Evolutionary conservation across 2,113 vertebrate genomes (phyloP), one percentile per base, ranked within the genome.

Genomic region (Elachura formosa): DNA sequence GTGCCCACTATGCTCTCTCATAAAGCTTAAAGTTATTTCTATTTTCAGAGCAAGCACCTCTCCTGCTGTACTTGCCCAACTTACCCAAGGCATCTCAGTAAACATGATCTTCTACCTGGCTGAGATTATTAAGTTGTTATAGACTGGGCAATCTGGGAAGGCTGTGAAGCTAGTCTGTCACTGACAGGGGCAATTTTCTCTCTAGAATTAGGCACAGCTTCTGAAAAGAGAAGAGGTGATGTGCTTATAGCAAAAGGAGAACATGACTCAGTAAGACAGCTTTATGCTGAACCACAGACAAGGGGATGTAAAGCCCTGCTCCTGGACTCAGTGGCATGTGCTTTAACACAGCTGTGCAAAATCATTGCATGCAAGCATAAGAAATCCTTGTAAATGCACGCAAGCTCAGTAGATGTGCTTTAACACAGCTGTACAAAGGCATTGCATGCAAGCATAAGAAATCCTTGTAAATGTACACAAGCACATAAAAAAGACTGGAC

Each of bases 321-420:
- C 31, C 13, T 4, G 21, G 22, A 28, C 4, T 3, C 31, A 14
- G n/a, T 23, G 28, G 6, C 4, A 0, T 7, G 22, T n/a, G 22
- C 46, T 72, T 71, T 54, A 68, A 49, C 59, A 58, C 34, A 54
- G 3, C 41, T n/a, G 11, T 45, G 49, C 6, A 2, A 84, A 71
- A 56, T 36, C 25, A 52, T 24, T 41, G 6, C 1, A 0, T 46
- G 41, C 14, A 54, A 84, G 43, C 33, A 38, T 8, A 24, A 48
- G 74, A 66, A 49, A 45, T 34, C 26, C 61, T 81, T 71, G 38
- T 54, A 66, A 84, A 81, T 14, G 1, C 38, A 14, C 20, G 13
- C 29, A 86, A n/a, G n/a, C n/a, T 3, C 31, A 14, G n/a, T 23
- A 25, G 6, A 0, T 7, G 22, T n/a, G 22, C 46, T 72, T 71